Evolutionary conservation across 2,113 vertebrate genomes (phyloP).

Genomic region (Gopherus flavomarginatus): DNA sequence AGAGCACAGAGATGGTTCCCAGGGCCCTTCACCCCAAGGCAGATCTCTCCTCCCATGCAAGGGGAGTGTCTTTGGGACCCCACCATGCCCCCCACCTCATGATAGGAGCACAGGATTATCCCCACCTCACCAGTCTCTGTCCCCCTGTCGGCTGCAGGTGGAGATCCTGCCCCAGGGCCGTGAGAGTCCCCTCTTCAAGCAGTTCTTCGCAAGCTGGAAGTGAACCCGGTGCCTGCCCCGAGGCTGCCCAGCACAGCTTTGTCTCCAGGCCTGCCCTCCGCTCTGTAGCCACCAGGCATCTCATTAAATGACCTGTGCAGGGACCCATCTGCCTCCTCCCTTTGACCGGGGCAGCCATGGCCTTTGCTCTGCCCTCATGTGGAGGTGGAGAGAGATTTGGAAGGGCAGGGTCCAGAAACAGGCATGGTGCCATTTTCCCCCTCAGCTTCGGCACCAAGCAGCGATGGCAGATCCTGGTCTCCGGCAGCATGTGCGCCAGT

Average conservation of each 20-base stretch:
- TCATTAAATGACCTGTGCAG: not conserved
- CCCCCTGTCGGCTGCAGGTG: slow-evolving; percentile 77
- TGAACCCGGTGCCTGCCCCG: slow-evolving; percentile 30
- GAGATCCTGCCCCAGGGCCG: slow-evolving; percentile 91
- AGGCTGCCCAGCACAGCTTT: not conserved
- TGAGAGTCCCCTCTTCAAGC: slow-evolving; percentile 92
- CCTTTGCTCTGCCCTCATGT: not conserved
- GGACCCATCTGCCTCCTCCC: not conserved
- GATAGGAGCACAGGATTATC: not conserved
- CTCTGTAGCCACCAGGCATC: not conserved
- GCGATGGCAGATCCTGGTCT: not conserved
- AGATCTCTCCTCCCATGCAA: not conserved
- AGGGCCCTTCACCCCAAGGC: not conserved
- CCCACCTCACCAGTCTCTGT: not conserved
- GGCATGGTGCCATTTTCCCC: not conserved
- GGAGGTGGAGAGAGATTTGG: no score
- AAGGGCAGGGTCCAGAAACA: not conserved
- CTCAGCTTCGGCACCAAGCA: not conserved
- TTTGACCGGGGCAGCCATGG: not conserved
- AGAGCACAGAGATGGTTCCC: not conserved
- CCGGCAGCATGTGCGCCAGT: not conserved
- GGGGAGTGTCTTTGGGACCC: fast-evolving
- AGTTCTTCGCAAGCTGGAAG: slow-evolving; percentile 92
- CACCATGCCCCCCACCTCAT: fast-evolving
- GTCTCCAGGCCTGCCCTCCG: not conserved